Evolutionary conservation across 2,888 invertebrate species (phyloP), one percentile per base, ranked within the genome.

Genomic region (Scaeva pyrastri): DNA sequence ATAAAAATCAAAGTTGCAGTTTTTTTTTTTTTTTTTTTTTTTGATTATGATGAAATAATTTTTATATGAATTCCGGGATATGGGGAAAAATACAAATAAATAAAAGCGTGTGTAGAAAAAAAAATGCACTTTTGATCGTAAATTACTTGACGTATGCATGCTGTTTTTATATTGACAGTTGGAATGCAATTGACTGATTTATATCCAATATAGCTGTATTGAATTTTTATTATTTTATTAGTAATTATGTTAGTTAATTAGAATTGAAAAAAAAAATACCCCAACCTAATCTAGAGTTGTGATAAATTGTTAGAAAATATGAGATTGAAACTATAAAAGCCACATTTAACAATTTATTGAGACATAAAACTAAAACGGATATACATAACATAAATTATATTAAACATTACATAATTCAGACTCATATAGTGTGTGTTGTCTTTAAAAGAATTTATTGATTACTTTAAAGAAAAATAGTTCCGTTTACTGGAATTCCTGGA

Each of bases 151-250:
- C 19, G 10, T 12, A 74, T 75, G 83, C 56, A 74, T 75, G 83
- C 43, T 70, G 62, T 62, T 64, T 66, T 66, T 52, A 45, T 45
- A 45, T 45, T 66, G 56, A 70, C 83, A 79, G 78, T 26, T 74
- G 84, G 84, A 75, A 84, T 79, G 79, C 43, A 48, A 43, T 64
- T 75, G 64, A 45, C 50, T 71, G 84, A 84, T 84, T 84, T 79
- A 84, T 79, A 84, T 84, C 10, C n/a, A n/a, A n/a, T 23, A 14
- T 52, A 52, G 23, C 16, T 60, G 43, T 50, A 52, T 66, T 68
- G 5, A 50, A 79, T 50, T 60, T 19, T 56, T 48, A 31, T 26
- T n/a, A 26, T 14, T 50, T 52, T 26, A 23, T 26, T 26, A 52
- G 52, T 52, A 26, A n/a, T 23, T 21, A 48, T 14, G 6, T 45